phyloP scores from a whole-genome alignment of 2,113 vertebrate species.

The Prolemur simus region DNA sequence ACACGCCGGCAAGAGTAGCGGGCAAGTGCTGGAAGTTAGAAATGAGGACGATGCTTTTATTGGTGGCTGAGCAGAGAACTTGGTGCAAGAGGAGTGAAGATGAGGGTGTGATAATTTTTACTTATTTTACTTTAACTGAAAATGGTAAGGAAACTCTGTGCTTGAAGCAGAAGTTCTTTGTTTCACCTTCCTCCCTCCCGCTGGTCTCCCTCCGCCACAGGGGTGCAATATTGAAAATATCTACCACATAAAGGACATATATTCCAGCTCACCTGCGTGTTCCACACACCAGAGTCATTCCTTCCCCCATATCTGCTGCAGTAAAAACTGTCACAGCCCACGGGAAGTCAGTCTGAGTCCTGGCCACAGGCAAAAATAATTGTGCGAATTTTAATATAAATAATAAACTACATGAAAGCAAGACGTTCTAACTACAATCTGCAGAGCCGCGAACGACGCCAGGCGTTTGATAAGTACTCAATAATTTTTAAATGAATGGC shows the following conservation, averaged over 20 bases:
- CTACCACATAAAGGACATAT: background rate
- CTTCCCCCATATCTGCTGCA: background rate
- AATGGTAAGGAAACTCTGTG: background rate
- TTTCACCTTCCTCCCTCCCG: conserved; percentile 1
- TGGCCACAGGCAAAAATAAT: background rate
- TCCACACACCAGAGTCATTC: background rate
- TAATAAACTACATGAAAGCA: background rate
- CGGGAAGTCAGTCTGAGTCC: background rate
- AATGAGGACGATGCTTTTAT: conserved; percentile 70
- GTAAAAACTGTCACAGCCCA: background rate
- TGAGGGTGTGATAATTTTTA: conserved; percentile 1
- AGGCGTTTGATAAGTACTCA: background rate
- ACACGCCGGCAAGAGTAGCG: conserved; percentile 61
- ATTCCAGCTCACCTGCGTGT: background rate
- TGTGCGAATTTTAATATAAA: conserved; percentile 1
- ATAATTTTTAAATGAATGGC: background rate
- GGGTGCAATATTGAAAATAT: background rate
- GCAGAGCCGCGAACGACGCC: background rate
- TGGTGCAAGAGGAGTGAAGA: conserved; percentile 35
- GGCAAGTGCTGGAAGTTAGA: conserved; percentile 66
- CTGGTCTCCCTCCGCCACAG: background rate
- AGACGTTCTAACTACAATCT: background rate
- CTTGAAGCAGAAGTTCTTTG: conserved; percentile 8
- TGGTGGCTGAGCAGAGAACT: conserved; percentile 53
- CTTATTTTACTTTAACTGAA: background rate